phyloP scores from a whole-genome alignment of 1,140 invertebrate species.

The Thrips palmi region DNA sequence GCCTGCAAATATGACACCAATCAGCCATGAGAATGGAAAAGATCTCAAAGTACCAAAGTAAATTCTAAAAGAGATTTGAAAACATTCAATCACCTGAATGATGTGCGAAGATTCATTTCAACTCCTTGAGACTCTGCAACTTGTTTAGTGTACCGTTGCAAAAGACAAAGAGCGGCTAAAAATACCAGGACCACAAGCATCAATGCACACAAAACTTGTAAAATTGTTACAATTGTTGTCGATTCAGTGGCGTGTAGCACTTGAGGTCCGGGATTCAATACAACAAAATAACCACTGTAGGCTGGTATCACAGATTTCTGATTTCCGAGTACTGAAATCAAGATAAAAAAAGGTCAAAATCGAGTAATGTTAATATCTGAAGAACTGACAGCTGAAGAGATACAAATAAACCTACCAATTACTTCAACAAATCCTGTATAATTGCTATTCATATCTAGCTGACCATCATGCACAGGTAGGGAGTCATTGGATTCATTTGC shows the following conservation, averaged over 20 bases:
- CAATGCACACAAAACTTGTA: conserved; percentile 35
- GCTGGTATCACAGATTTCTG: conserved; percentile 23
- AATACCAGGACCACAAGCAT: conserved; percentile 43
- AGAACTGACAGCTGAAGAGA: conserved; percentile 3
- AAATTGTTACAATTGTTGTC: conserved; percentile 16
- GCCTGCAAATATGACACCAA: conserved; percentile 23
- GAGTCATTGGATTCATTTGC: too few species aligned
- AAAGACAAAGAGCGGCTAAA: conserved; percentile 42
- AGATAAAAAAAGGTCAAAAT: conserved; percentile 11
- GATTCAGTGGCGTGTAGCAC: conserved; percentile 19
- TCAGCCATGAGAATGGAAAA: not conserved
- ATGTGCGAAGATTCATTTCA: conserved; percentile 50
- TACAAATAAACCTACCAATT: conserved; percentile 38
- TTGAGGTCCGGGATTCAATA: conserved; percentile 30
- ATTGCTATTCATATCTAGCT: conserved; percentile 49
- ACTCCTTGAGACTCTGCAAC: conserved; percentile 49
- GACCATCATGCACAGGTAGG: conserved; percentile 41
- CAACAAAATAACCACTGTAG: conserved; percentile 35
- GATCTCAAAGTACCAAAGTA: too few species aligned
- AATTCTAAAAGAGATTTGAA: conserved; percentile 8
- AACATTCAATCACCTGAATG: conserved; percentile 33
- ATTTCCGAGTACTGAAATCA: conserved; percentile 16
- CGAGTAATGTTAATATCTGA: conserved; percentile 9
- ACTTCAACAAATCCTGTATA: conserved; percentile 71
- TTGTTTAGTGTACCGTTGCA: conserved; percentile 53